These are phyloP conservation scores for Antennarius maculatus DNA, from an alignment of 2,797 vertebrate species.

Conservation along the genomic window DNA sequence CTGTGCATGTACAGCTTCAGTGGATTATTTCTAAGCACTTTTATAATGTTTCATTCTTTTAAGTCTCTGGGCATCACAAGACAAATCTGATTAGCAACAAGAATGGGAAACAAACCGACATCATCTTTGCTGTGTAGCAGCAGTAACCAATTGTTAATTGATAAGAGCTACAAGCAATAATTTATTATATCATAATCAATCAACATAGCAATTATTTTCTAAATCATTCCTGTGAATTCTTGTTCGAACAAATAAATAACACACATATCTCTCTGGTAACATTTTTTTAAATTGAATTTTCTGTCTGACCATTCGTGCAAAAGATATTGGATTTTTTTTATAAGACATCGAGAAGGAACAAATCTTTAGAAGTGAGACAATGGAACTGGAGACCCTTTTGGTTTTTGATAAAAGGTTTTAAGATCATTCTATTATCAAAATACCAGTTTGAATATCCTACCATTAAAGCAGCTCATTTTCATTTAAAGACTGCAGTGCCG, in stretches of 20 bases:
- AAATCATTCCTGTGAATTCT: too few relatives aligned
- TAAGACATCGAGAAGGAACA: slow-evolving; percentile 1
- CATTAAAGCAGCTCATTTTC: too few relatives aligned
- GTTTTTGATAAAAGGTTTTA: too few relatives aligned
- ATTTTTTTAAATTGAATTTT: not conserved
- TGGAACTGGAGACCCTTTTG: not conserved
- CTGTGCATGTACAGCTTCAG: not conserved
- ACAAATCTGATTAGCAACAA: not conserved
- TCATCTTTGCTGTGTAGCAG: not conserved
- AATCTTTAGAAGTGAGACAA: not conserved
- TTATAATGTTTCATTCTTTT: not conserved
- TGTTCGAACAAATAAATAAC: too few relatives aligned
- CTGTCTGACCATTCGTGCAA: not conserved
- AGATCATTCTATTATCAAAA: too few relatives aligned
- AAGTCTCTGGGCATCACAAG: not conserved
- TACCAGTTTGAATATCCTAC: too few relatives aligned
- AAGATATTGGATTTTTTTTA: not conserved
- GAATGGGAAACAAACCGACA: slow-evolving; percentile 5
- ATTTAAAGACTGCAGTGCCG: too few relatives aligned
- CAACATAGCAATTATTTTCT: not conserved
- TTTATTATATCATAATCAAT: not conserved
- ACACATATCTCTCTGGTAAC: not conserved
- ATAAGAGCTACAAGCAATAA: not conserved
- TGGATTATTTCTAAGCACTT: not conserved
- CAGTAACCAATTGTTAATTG: not conserved